phyloP scores from a whole-genome alignment of 2,797 vertebrate genomes.

The Pseudochirops cupreus region DNA sequence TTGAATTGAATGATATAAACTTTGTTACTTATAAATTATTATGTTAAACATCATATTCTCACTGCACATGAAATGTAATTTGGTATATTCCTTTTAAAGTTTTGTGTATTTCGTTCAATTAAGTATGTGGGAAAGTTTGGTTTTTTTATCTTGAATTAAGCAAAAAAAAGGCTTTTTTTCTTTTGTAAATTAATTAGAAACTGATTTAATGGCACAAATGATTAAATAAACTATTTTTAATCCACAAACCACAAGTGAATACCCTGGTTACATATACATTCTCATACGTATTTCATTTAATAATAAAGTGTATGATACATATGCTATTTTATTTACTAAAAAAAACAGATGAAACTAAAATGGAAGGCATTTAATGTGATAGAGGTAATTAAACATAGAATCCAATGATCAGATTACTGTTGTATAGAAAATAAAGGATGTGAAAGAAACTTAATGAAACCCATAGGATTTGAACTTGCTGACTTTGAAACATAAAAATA shows the following conservation, averaged over 20 bases:
- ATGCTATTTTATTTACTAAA: conserved; percentile 70
- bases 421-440: conserved; percentile 62
- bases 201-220: conserved; percentile 52
- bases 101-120: conserved; percentile 32
- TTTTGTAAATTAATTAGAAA: conserved; percentile 42
- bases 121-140: conserved; percentile 3
- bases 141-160: conserved; percentile 33
- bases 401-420: conserved; percentile 65
- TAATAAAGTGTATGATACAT: conserved; percentile 56
- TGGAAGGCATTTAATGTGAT: conserved; percentile 62
- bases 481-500: conserved; percentile 62
- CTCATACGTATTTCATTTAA: conserved; percentile 60
- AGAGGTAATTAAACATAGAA: conserved; percentile 68
- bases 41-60: background rate
- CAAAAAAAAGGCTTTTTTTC: conserved; percentile 50
- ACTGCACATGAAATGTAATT: conserved; percentile 6
- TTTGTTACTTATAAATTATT: background rate
- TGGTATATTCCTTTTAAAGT: conserved; percentile 15
- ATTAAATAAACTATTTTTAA: conserved; percentile 60
- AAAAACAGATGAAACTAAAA: conserved; percentile 65
- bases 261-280: conserved; percentile 69
- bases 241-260: conserved; percentile 62
- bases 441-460: conserved; percentile 65
- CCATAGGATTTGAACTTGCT: conserved; percentile 30
- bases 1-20: background rate